Conservation (phyloP, 2,888 invertebrate species). For the Bugulina stolonifera region DNA sequence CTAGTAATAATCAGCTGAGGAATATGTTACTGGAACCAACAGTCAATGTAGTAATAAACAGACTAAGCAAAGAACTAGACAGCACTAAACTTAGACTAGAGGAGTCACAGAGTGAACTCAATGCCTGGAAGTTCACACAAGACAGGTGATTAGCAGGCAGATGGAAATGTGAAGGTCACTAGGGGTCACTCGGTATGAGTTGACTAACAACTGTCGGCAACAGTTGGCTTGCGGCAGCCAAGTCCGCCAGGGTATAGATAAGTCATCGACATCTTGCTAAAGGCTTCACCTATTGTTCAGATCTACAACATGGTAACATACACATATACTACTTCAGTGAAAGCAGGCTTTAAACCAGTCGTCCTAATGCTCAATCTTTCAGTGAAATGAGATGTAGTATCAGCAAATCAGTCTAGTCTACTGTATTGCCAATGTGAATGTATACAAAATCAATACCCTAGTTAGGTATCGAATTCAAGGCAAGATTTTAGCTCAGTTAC, state of each 20-base stretch:
- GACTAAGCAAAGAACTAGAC: conserved; percentile 81
- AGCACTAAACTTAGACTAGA: conserved; percentile 83
- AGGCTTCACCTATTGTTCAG: background rate
- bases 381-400: no score
- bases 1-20: conserved; percentile 68
- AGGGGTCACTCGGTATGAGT: background rate
- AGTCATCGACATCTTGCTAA: no score
- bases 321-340: background rate
- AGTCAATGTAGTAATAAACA: conserved; percentile 84
- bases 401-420: no score
- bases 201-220: no score
- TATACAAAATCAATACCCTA: no score
- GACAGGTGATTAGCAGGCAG: conserved; percentile 64
- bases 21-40: conserved; percentile 87
- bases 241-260: conserved; percentile 3
- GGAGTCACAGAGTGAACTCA: conserved; percentile 93
- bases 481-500: no score
- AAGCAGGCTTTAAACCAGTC: no score
- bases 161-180: background rate
- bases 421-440: no score
- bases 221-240: no score
- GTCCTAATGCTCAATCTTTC: no score
- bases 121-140: conserved; percentile 99
- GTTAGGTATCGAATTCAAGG: no score
- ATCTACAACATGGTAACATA: background rate